Base-by-base conservation (phyloP, 2,888 invertebrate species). In the Acrobasis suavella region DNA sequence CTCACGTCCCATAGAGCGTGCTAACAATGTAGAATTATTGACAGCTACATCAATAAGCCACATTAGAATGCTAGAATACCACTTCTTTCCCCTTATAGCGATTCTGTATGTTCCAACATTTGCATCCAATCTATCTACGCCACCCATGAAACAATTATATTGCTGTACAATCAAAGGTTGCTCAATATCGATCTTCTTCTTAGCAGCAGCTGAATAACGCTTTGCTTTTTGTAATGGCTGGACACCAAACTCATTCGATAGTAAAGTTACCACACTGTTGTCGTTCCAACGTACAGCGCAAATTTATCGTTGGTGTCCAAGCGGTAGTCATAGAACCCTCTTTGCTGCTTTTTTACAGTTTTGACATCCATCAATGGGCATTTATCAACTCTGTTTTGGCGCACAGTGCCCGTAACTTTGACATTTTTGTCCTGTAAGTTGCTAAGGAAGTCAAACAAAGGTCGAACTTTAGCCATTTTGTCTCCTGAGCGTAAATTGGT, bases 381-480 rank as follows among this genome's bases (percentile, higher is more conserved):
- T 46, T 65, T 66, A 10, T 65, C 65, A 17, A 63, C 58, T 32
- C 65, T 56, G 22, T 68, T 65, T 38, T 52, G 50, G 12, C 62
- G 63, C 49, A 55, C 58, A 50, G 66, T 65, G 32, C 64, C 64
- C 2, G 60, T 64, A 16, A 60, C 17, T 39, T 39, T 50, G 10
- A 64, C 42, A 14, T 60, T 17, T 39, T 60, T 50, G 39, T 52
- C 52, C 15, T 63, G 50, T 37, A 63, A 52, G 14, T 2, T n/a
- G 9, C 37, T 59, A 12, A 64, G n/a, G 9, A 61, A 22, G 22
- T 66, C 62, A 60, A 74, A 72, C 17, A 75, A 56, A 22, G 74
- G 76, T 14, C 71, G 66, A n/a, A 76, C 16, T 65, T 75, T 79
- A 72, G 51, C 64, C 70, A 73, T 78, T 67, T 69, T 72, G 62